phyloP scores from a whole-genome alignment of 2,888 invertebrate species.

The Ornithoptera alexandrae region DNA sequence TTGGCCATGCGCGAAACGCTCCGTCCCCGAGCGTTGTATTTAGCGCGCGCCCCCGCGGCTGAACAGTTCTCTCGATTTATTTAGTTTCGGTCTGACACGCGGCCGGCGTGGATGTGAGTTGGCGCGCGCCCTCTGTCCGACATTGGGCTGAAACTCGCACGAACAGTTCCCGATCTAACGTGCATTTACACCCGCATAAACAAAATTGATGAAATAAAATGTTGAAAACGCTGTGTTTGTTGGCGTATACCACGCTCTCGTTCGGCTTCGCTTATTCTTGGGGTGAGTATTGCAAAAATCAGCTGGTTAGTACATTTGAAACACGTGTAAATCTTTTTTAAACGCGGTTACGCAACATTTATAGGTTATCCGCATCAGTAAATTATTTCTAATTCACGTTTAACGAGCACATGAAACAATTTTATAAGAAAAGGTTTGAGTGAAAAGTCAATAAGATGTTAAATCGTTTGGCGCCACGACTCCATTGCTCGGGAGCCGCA shows the following conservation, averaged over 20 bases:
- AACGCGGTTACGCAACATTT: slow-evolving; percentile 58
- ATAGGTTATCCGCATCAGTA: slow-evolving; percentile 30
- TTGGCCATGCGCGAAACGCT: slow-evolving; percentile 51
- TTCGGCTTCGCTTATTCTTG: slow-evolving; percentile 58
- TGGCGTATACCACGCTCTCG: slow-evolving; percentile 53
- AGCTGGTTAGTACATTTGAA: slow-evolving; percentile 59
- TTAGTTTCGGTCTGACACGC: slow-evolving; percentile 67
- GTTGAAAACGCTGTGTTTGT: slow-evolving; percentile 60
- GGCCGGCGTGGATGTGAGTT: slow-evolving; percentile 52
- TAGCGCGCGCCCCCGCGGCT: slow-evolving; percentile 38
- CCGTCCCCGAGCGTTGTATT: slow-evolving; percentile 59
- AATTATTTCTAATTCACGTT: slow-evolving; percentile 6
- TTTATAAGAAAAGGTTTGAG: slow-evolving; percentile 31
- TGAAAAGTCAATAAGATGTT: slow-evolving; percentile 66
- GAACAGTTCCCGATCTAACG: slow-evolving; percentile 53
- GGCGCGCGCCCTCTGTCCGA: slow-evolving; percentile 54
- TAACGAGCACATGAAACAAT: not conserved
- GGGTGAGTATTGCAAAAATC: slow-evolving; percentile 69
- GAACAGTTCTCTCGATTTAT: slow-evolving; percentile 33
- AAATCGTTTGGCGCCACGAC: slow-evolving; percentile 71
- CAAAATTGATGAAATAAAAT: slow-evolving; percentile 70
- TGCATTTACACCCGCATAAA: slow-evolving; percentile 55
- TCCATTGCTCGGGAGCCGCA: slow-evolving; percentile 69
- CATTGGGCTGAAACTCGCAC: slow-evolving; percentile 64
- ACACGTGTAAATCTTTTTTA: slow-evolving; percentile 65